phyloP scores from a whole-genome alignment of 2,888 invertebrate species.

The Protonemura montana region DNA sequence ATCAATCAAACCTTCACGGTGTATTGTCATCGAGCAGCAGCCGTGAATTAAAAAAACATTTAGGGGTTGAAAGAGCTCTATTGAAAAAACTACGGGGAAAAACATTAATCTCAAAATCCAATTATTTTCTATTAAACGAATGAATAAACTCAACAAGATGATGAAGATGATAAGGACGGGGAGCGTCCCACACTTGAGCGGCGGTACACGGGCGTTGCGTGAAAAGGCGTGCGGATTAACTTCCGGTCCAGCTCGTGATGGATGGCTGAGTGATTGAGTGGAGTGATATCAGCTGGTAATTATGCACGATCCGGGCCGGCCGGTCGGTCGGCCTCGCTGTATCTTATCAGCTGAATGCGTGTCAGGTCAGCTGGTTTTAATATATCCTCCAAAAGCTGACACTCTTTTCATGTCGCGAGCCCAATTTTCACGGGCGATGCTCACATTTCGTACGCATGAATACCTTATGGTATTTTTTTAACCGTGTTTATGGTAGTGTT shows the following conservation, averaged over 20 bases:
- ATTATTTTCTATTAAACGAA: slow-evolving; percentile 12
- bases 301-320: background rate
- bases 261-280: background rate
- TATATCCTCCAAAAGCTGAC: background rate
- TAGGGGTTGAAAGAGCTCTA: background rate
- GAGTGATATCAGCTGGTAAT: background rate
- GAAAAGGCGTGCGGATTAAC: slow-evolving; percentile 7
- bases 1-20: slow-evolving; percentile 18
- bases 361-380: background rate
- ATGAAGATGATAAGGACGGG: background rate
- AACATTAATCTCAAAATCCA: background rate
- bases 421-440: background rate
- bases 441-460: too few relatives aligned
- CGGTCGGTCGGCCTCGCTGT: background rate
- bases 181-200: background rate
- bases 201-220: background rate
- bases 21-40: slow-evolving; percentile 1
- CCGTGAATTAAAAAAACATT: background rate
- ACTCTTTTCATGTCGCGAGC: background rate
- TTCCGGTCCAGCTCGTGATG: background rate
- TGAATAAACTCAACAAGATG: slow-evolving; percentile 12
- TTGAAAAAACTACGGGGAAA: background rate
- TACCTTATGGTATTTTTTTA: too few relatives aligned
- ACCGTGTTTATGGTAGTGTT: too few relatives aligned
- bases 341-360: background rate